Base-by-base conservation (phyloP, 2,797 vertebrate species). In the Xenentodon cancila region DNA sequence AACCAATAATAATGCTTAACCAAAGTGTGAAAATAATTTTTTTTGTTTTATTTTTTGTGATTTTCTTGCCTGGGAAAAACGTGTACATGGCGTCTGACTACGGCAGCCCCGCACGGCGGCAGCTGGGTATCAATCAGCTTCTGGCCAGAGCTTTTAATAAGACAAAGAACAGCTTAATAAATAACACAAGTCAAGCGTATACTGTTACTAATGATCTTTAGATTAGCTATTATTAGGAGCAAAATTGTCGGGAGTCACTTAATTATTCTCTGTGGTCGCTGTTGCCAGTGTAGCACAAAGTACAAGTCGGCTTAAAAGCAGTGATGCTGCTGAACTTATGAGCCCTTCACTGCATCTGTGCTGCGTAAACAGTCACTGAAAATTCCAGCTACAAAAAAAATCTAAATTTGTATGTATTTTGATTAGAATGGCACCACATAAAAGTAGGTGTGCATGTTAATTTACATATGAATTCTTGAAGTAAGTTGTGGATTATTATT, bases 201-300 rank as follows among this genome's bases (percentile, higher is more conserved):
- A 73, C 86, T 71, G 68, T 80, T 86, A 85, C 82, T 92, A 89
- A 90, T 90, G 85, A 78, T 90, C 85, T 92, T 83, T 85, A 91
- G 85, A 91, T 90, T 88, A 84, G 89, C 64, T 75, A 76, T 92
- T 89, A 92, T 85, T 86, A 85, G 84, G 70, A 89, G 90, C 71
- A 84, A 90, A 84, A 85, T 82, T 77, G 84, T 86, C 81, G 77
- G 64, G 85, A 92, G 82, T 91, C 64, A 47, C 86, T 92, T 94
- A 90, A 94, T 94, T 94, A 92, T 85, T 88, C 77, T 71, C 63
- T 4, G 43, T 59, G 43, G 64, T 70, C 59, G 59, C 71, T 46
- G 71, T 65, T 64, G 59, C 70, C 72, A 59, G 53, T 76, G 79
- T 74, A 57, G 66, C 30, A 25, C 34, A 77, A 81, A 81, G 80